Evolutionary conservation across 2,797 vertebrate species (phyloP).

Genomic region (Alectoris magna): DNA sequence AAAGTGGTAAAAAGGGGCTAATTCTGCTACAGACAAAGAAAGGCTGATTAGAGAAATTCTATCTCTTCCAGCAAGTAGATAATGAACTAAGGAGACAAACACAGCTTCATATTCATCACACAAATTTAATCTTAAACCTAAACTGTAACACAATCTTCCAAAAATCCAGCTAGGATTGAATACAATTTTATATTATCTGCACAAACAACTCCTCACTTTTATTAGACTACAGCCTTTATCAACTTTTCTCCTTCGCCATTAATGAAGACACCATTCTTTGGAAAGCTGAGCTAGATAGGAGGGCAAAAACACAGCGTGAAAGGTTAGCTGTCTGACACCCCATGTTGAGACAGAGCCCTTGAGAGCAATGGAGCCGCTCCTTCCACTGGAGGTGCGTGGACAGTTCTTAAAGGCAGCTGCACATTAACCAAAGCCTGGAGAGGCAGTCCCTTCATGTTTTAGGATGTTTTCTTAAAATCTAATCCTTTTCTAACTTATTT

Average conservation of each 20-base stretch:
- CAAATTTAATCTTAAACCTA: conserved; percentile 63
- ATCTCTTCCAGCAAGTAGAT: conserved; percentile 56
- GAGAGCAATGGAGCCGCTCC: not conserved
- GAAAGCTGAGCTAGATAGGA: not conserved
- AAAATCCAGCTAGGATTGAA: conserved; percentile 17
- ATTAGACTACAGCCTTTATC: conserved; percentile 1
- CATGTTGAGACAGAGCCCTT: not conserved
- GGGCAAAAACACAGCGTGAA: not conserved
- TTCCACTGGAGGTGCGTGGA: not conserved
- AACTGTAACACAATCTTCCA: conserved; percentile 26
- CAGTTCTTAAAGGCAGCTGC: not conserved
- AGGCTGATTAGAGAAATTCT: conserved; percentile 59
- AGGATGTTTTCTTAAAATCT: not conserved
- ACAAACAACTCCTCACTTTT: not conserved
- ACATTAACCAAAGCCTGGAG: accelerated
- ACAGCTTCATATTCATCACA: conserved; percentile 37
- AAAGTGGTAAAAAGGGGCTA: conserved; percentile 53
- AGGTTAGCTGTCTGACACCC: not conserved
- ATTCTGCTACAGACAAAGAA: conserved; percentile 62
- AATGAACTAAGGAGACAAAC: conserved; percentile 65
- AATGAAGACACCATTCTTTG: not conserved
- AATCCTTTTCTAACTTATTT: not conserved
- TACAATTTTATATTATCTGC: not conserved
- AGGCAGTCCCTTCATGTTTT: not conserved
- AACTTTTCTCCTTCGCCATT: not conserved